Evolutionary conservation across 2,797 vertebrate genomes (phyloP), one percentile per base, ranked within the genome.

Genomic region (Microctenopoma lineatum): DNA sequence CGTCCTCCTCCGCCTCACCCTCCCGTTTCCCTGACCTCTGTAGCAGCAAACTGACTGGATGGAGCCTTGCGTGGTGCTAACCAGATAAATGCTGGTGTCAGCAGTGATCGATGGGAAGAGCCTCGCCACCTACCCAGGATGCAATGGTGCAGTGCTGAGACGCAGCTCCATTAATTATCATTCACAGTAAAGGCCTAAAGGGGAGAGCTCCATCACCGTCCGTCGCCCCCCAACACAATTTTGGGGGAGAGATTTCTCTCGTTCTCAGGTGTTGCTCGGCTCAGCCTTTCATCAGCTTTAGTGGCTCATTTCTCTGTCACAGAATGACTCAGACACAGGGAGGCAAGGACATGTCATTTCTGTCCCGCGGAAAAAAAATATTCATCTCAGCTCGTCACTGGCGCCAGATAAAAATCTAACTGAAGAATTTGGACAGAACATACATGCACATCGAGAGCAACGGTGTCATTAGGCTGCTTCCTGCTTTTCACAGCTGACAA

Each of bases 91-190:
- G 79, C 66, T 2, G 2, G 46, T 79, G 84, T 83, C 84, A 67
- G 53, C 58, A 2, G 36, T 89, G 87, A 89, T 84, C 66, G 81
- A 85, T 84, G 75, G 59, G 70, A 21, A 47, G 65, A 66, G 61
- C 58, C 70, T 66, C 4, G 3, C 29, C 14, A 25, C 57, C 48
- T 77, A 75, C 84, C 84, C 84, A 84, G 84, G 68, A 84, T 87
- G 84, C 87, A 83, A 14, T 15, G 4, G 41, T 70, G 70, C 61
- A 65, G 77, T 14, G 42, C 73, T 36, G 72, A 60, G 75, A 78
- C 11, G 42, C 55, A 45, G 75, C 62, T 73, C 72, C 79, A 87
- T 87, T 87, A 87, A 87, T 82, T 85, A 84, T 84, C 81, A 83
- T 87, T 82, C 83, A 75, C 74, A 71, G 79, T 27, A 10, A 61